A percentile compares a stretch with the other conserved stretches of the same genome.
phyloP scores from a whole-genome alignment of 2,113 vertebrate species.

The Rhinoptilus africanus region DNA sequence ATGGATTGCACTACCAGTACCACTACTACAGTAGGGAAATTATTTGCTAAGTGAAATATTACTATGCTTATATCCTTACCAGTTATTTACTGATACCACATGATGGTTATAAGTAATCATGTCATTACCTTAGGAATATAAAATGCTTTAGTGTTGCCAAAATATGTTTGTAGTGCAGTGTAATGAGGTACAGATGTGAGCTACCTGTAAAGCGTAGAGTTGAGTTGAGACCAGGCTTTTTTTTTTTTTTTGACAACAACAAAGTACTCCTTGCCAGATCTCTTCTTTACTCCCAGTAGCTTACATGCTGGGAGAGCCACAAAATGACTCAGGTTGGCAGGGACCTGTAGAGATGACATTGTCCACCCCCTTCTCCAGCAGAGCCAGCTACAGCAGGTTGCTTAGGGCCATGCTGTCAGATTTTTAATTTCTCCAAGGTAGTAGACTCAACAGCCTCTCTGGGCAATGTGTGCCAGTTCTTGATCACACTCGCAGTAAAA shows the following conservation, averaged over 20 bases:
- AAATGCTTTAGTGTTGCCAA: background rate
- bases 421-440: background rate
- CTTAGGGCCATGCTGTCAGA: background rate
- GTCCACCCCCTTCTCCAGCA: background rate
- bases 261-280: background rate
- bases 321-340: background rate
- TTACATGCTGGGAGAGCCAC: background rate
- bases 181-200: background rate
- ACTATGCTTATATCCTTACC: background rate
- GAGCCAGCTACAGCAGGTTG: background rate
- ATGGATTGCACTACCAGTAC: background rate
- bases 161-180: background rate
- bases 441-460: too few species aligned
- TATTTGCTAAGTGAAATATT: background rate
- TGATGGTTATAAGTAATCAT: background rate
- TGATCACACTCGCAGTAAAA: background rate
- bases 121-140: background rate
- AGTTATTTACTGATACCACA: background rate
- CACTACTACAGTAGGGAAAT: background rate
- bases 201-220: background rate
- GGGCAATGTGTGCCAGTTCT: background rate
- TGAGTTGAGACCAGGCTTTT: background rate
- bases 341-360: background rate
- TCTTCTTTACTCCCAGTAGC: background rate
- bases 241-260: background rate